Base-by-base conservation (phyloP, 2,797 vertebrate genomes). In the Syncerus caffer region DNA sequence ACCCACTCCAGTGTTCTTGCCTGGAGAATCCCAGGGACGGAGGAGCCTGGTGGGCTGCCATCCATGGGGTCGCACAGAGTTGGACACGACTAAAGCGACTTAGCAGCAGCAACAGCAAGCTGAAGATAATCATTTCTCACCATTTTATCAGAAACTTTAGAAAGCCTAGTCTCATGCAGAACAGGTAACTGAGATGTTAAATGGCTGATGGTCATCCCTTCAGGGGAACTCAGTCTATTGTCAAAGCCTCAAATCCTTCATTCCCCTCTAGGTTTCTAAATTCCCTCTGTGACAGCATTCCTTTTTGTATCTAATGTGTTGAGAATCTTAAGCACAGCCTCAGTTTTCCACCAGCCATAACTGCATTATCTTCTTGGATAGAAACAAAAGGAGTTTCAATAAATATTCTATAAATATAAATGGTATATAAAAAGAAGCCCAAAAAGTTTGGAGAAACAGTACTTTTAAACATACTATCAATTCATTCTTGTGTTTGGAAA, bases 161-260 rank as follows among this genome's bases (percentile, higher is more conserved):
- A 97, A 98, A 67, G 67, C 55, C 83, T 55, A 97, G 27, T 90
- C 96, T 95, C 97, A 97, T 85, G 96, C 60, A 97, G 97, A 95
- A 95, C 79, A 97, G 84, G 74, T 98, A 98, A 98, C 78, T 98
- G 96, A 98, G 97, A 96, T 96, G 60, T 98, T 95, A 97, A 97
- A 98, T 97, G 10, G n/a, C 60, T 96, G 93, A 50, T 82, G 78
- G 89, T 97, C 98, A 97, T 96, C 94, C 96, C 25, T 97, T 89
- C 23, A 88, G 90, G 55, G 74, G 83, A 98, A 98, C 96, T 97
- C 97, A 95, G n/a, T 96, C 76, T 95, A 55, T 94, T 98, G 97
- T 71, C n/a, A 97, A 95, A 97, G 96, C 78, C 74, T 95, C 85
- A 95, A 93, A 87, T 97, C 53, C 4, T 38, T n/a, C 27, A 45